phyloP scores from a whole-genome alignment of 2,113 vertebrate genomes.

The Bubo blakistoni region DNA sequence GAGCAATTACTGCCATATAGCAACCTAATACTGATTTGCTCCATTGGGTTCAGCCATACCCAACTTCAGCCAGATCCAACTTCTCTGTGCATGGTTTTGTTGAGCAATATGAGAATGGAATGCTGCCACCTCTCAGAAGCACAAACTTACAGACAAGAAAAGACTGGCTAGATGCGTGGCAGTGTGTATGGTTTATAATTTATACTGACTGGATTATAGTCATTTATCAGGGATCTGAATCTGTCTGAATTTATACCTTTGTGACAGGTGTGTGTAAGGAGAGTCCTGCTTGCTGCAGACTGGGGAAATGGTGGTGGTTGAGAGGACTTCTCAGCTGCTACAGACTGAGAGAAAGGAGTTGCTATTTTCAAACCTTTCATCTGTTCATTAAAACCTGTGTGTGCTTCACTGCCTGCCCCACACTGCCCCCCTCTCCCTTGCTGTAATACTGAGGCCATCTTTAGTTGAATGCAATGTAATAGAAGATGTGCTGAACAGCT shows the following conservation, averaged over 20 bases:
- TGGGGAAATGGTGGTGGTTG: neutral
- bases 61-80: neutral
- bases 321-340: neutral
- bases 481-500: neutral
- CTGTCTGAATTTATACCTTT: neutral
- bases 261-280: neutral
- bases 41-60: neutral
- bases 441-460: neutral
- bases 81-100: neutral
- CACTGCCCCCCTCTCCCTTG: no score
- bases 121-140: neutral
- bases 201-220: neutral
- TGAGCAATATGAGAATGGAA: rapidly evolving
- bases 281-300: neutral
- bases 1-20: neutral
- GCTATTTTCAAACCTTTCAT: neutral
- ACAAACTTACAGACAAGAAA: neutral
- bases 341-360: neutral
- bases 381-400: neutral
- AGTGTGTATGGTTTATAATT: neutral
- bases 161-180: neutral
- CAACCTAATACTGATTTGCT: neutral
- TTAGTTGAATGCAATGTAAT: neutral
- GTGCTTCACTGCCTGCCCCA: neutral
- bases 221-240: neutral